These are phyloP conservation scores for Apoda limacodes DNA, from an alignment of 2,888 invertebrate genomes.

Conservation along the genomic window DNA sequence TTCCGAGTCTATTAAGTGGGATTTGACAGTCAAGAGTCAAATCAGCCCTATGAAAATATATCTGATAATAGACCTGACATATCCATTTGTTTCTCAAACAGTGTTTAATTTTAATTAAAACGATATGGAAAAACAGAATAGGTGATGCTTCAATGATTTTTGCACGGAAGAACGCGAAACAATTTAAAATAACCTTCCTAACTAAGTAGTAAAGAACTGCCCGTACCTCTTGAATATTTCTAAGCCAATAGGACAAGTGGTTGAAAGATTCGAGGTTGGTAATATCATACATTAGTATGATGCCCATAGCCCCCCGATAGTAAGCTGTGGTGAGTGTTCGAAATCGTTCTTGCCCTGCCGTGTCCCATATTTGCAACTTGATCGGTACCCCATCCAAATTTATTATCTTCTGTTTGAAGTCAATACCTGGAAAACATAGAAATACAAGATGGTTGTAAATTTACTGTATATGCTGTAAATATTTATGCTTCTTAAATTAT, in stretches of 20 bases:
- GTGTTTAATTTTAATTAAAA: too few relatives aligned
- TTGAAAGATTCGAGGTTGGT: constrained; percentile 92
- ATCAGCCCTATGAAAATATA: too few relatives aligned
- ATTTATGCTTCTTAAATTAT: too few relatives aligned
- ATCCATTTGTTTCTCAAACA: too few relatives aligned
- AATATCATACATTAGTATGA: constrained; percentile 90
- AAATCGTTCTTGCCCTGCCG: constrained; percentile 82
- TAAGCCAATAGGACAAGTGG: constrained; percentile 89
- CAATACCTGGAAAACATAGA: constrained; percentile 75
- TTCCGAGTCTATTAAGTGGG: too few relatives aligned
- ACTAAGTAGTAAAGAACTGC: not conserved
- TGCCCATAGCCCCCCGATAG: constrained; percentile 92
- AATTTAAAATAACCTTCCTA: constrained; percentile 5
- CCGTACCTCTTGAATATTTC: constrained; percentile 88
- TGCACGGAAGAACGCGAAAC: too few relatives aligned
- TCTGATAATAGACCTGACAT: too few relatives aligned
- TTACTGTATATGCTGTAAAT: too few relatives aligned
- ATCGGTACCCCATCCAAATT: constrained; percentile 88
- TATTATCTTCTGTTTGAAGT: constrained; percentile 91
- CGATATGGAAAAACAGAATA: too few relatives aligned
- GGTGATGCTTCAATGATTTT: too few relatives aligned
- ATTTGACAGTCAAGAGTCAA: too few relatives aligned
- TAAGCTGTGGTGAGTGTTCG: constrained; percentile 89
- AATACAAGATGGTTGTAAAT: too few relatives aligned
- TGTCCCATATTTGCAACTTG: constrained; percentile 90